Evolutionary conservation across 2,888 invertebrate genomes (phyloP).

Genomic region (Strigamia transsilvanica): DNA sequence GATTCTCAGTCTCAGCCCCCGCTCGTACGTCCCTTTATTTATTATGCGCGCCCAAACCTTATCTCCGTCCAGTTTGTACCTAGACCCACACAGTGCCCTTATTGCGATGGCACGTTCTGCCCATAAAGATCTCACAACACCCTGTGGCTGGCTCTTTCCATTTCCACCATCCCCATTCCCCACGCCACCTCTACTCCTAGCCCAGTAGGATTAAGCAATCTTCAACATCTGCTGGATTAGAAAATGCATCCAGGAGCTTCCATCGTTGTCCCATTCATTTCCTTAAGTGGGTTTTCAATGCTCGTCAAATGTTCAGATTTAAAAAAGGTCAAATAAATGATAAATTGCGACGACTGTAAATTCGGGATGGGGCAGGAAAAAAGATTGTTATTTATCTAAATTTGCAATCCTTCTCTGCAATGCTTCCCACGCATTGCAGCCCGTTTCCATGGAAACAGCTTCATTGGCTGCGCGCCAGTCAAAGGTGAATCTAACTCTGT

Average conservation of each 20-base stretch:
- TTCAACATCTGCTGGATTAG: background rate
- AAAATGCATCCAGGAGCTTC: background rate
- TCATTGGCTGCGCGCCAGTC: constrained; percentile 35
- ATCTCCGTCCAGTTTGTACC: constrained; percentile 21
- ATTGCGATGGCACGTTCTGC: constrained; percentile 10
- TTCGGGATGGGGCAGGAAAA: background rate
- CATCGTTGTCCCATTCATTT: no score
- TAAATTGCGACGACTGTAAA: background rate
- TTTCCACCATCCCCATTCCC: background rate
- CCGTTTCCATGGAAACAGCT: constrained; percentile 26
- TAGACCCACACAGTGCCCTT: constrained; percentile 31
- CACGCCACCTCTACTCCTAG: background rate
- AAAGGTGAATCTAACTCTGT: constrained; percentile 35
- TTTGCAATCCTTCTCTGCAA: constrained; percentile 14
- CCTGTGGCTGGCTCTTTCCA: constrained; percentile 6
- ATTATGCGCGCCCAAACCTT: constrained; percentile 36
- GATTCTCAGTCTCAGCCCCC: background rate
- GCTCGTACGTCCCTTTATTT: constrained; percentile 1
- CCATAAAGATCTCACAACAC: constrained; percentile 18
- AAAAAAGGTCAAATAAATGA: background rate
- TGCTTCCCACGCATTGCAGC: constrained; percentile 32
- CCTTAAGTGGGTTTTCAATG: no score
- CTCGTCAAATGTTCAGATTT: no score
- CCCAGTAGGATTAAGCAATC: constrained; percentile 14
- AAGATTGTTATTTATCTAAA: constrained; percentile 27